Conservation (phyloP, 2,797 vertebrate species). For the Sitta carolinensis region DNA sequence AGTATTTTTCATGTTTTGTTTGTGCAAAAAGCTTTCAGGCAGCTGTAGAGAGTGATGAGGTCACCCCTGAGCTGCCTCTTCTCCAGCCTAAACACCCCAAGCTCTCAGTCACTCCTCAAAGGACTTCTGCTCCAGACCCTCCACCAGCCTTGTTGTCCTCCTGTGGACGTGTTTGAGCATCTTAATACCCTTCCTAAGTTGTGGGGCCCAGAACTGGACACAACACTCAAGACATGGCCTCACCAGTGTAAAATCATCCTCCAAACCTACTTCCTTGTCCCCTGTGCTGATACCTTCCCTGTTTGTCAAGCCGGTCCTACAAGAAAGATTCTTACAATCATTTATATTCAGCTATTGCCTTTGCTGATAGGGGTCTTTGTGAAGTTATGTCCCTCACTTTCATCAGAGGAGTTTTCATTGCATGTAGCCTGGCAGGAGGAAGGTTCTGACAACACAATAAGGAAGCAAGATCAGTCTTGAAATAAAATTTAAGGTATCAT, state of each 20-base stretch:
- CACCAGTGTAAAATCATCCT: background rate
- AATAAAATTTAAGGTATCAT: background rate
- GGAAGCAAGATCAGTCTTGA: background rate
- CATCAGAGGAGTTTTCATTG: background rate
- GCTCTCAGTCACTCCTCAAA: background rate
- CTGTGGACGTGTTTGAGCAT: accelerated
- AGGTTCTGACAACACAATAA: background rate
- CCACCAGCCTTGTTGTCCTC: background rate
- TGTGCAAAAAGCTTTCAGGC: background rate
- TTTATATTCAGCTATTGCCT: background rate
- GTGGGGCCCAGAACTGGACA: background rate
- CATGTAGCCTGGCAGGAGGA: background rate
- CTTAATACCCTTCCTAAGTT: background rate
- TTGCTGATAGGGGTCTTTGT: background rate
- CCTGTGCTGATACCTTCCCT: background rate
- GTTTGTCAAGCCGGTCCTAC: background rate
- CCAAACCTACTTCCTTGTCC: background rate
- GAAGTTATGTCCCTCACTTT: background rate
- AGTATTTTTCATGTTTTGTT: background rate
- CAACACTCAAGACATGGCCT: background rate
- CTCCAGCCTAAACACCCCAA: background rate
- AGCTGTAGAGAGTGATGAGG: background rate
- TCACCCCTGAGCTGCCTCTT: background rate
- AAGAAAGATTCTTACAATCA: background rate
- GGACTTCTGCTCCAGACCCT: background rate